These are phyloP conservation scores for Catajapyx aquilonaris DNA, from an alignment of 1,140 invertebrate species.

Conservation along the genomic window DNA sequence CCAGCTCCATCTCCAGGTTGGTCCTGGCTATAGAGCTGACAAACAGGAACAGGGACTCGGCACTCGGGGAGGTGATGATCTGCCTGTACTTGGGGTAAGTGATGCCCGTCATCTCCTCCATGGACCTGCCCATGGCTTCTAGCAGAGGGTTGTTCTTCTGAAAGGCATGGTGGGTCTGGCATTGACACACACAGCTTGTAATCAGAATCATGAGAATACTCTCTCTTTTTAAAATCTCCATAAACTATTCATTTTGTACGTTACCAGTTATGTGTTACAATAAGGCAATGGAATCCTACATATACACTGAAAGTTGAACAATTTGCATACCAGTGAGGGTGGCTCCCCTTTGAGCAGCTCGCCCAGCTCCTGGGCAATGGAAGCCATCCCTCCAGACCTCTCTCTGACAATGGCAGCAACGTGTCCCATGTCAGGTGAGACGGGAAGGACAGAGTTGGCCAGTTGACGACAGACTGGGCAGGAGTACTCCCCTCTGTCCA, in stretches of 20 bases:
- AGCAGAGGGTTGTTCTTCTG: conserved; percentile 40
- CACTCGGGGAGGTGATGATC: conserved; percentile 28
- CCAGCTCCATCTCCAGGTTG: conserved; percentile 79
- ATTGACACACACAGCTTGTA: conserved; percentile 9
- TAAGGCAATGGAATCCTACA: too few relatives aligned
- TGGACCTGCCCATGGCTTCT: conserved; percentile 62
- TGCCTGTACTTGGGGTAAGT: conserved; percentile 40
- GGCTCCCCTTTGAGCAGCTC: conserved; percentile 44
- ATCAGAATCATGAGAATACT: conserved; percentile 10
- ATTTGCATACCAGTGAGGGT: conserved; percentile 30
- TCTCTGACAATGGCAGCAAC: too few relatives aligned
- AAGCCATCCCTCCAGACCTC: too few relatives aligned
- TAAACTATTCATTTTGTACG: too few relatives aligned
- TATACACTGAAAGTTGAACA: too few relatives aligned
- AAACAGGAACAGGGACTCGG: conserved; percentile 62
- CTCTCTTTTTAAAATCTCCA: too few relatives aligned
- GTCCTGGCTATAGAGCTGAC: conserved; percentile 77
- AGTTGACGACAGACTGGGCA: conserved; percentile 86
- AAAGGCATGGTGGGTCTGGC: conserved; percentile 7
- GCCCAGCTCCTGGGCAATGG: too few relatives aligned
- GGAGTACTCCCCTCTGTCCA: conserved; percentile 71
- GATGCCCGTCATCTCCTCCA: conserved; percentile 77
- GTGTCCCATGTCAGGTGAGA: too few relatives aligned
- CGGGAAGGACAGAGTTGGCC: conserved; percentile 79
- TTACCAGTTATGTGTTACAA: too few relatives aligned